Base-by-base conservation (phyloP, 2,797 vertebrate genomes). In the Aplochiton taeniatus region DNA sequence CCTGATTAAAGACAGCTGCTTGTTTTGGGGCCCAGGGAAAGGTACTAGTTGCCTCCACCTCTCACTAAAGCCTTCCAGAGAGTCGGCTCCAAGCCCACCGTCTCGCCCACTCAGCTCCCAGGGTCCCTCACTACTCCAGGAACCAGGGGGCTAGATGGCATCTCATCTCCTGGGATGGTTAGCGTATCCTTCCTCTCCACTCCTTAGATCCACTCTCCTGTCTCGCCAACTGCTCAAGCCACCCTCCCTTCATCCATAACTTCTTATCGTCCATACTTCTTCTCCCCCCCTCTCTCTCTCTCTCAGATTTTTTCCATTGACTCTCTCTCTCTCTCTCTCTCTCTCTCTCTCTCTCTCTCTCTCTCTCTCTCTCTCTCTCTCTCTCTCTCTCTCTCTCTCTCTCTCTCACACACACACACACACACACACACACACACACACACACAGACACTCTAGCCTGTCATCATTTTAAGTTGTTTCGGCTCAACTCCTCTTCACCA, bases 1-100 rank as follows among this genome's bases (percentile, higher is more conserved):
- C 58, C 63, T 75, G 83, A 88, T 87, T 81, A 81, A 82, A 87
- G 77, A 75, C 77, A 73, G 77, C 74, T 78, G 77, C 71, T 77
- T 80, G 73, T 85, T 84, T 80, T 69, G 66, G 76, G 77, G 80
- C 71, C 65, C 73, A 66, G 72, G 73, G 68, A 80, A 60, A 53
- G 20, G 68, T 58, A 69, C 62, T 69, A 63, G 74, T 81, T 82
- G 68, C 80, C 78, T 80, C 72, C 75, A 73, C 70, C 74, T 81
- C 76, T 78, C 63, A 63, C 66, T 72, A 61, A 76, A 72, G 66
- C 50, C 44, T 69, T 76, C 62, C 46, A 66, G 51, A 66, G 51
- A 72, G 66, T 65, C 48, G 68, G 63, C 70, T 65, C 68, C 65
- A 74, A 83, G 56, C 55, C 14, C 9, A 73, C 64, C 76, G 44